Evolutionary conservation across 2,113 vertebrate species (phyloP).

Genomic region (Marcusenius ussheri): DNA sequence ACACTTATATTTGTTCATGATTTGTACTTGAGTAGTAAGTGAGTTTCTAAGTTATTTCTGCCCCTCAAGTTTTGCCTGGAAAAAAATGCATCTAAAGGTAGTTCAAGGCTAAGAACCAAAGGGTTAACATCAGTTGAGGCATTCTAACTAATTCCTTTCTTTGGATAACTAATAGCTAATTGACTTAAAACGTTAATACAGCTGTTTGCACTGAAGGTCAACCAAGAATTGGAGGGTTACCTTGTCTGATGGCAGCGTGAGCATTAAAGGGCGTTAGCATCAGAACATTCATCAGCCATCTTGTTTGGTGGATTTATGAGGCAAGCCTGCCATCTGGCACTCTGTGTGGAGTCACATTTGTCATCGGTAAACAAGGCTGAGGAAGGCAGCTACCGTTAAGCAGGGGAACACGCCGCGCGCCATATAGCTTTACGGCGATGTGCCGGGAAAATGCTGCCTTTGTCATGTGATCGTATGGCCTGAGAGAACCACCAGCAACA

Average conservation of each 20-base stretch:
- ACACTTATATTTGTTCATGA: neutral
- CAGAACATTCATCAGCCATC: slow-evolving; percentile 58
- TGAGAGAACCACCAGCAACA: slow-evolving; percentile 58
- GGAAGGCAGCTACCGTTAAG: slow-evolving; percentile 60
- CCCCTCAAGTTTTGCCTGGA: neutral
- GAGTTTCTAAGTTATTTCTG: neutral
- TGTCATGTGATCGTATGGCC: slow-evolving; percentile 53
- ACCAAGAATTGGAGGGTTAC: neutral
- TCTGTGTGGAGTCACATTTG: slow-evolving; percentile 57
- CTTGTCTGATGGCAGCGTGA: neutral
- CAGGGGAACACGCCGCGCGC: slow-evolving; percentile 36
- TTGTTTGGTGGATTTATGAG: slow-evolving; percentile 57
- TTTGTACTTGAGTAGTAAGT: neutral
- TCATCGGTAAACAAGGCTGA: slow-evolving; percentile 58
- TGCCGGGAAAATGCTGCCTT: slow-evolving; percentile 50
- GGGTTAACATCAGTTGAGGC: neutral
- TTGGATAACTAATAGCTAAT: slow-evolving; percentile 29
- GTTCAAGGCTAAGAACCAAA: neutral
- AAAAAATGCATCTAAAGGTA: neutral
- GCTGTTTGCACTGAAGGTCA: neutral
- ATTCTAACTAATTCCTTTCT: neutral
- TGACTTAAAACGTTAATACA: neutral
- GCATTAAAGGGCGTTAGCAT: slow-evolving; percentile 45
- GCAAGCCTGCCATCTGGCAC: slow-evolving; percentile 60
- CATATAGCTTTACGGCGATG: slow-evolving; percentile 57